These are phyloP conservation scores for Rhorus exstirpatorius DNA, from an alignment of 2,888 invertebrate species.

Conservation along the genomic window DNA sequence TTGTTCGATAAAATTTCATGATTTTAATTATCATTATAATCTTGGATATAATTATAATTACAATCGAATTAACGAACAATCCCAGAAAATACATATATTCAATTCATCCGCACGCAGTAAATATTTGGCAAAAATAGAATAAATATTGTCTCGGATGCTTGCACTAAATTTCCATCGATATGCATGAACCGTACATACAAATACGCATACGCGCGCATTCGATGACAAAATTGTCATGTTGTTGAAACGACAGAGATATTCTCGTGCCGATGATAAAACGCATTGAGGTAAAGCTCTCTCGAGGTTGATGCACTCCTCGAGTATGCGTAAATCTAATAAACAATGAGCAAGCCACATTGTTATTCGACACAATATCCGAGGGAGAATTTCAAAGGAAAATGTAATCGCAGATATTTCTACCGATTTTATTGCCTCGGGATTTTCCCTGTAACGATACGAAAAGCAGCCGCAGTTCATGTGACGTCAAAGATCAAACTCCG, in stretches of 20 bases:
- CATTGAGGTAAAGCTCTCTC: slow-evolving; percentile 57
- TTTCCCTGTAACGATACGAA: slow-evolving; percentile 72
- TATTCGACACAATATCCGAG: slow-evolving; percentile 21
- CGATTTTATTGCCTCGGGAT: slow-evolving; percentile 71
- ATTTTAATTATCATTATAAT: too few relatives aligned
- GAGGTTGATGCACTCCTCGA: slow-evolving; percentile 55
- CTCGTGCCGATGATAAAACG: slow-evolving; percentile 68
- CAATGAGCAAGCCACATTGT: slow-evolving; percentile 41
- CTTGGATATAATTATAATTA: too few relatives aligned
- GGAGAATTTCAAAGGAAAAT: slow-evolving; percentile 7
- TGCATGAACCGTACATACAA: too few relatives aligned
- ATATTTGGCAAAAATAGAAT: slow-evolving; percentile 2
- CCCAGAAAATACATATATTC: background rate
- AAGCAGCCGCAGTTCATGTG: slow-evolving; percentile 70
- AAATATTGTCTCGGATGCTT: background rate
- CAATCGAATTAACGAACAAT: background rate
- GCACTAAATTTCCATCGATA: slow-evolving; percentile 14
- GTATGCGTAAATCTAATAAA: slow-evolving; percentile 49
- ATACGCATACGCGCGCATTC: slow-evolving; percentile 28
- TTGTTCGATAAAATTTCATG: too few relatives aligned
- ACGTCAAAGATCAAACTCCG: slow-evolving; percentile 68
- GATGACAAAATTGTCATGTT: slow-evolving; percentile 66
- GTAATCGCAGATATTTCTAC: slow-evolving; percentile 60
- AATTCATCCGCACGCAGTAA: background rate
- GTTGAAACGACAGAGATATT: slow-evolving; percentile 70